A percentile compares a stretch with the other conserved stretches of the same genome.
Conservation (phyloP, 2,888 invertebrate genomes). For the Ctenicera cuprea region DNA sequence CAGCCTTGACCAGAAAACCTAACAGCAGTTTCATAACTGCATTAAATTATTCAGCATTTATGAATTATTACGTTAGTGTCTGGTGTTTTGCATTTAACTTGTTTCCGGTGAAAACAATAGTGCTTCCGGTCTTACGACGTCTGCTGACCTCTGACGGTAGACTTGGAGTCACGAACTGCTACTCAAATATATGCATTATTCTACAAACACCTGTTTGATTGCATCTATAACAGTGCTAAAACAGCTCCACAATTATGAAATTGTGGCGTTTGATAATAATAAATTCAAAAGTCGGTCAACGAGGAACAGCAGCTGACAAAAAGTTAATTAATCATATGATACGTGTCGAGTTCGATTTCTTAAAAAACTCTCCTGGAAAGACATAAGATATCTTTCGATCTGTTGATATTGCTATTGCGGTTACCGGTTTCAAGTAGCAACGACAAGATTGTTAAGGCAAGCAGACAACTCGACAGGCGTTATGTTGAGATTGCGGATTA, state of each 20-base stretch:
- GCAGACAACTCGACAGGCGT: slow-evolving; percentile 55
- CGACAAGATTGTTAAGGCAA: slow-evolving; percentile 43
- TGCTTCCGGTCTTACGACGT: slow-evolving; percentile 51
- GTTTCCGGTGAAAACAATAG: slow-evolving; percentile 53
- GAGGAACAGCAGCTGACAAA: not conserved
- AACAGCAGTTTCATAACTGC: slow-evolving; percentile 19
- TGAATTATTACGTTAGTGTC: slow-evolving; percentile 44
- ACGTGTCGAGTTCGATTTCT: not conserved
- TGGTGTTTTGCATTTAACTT: slow-evolving; percentile 47
- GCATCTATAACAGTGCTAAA: slow-evolving; percentile 9
- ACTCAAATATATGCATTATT: slow-evolving; percentile 44
- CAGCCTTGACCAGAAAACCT: slow-evolving; percentile 35
- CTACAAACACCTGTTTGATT: slow-evolving; percentile 53
- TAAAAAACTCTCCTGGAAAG: not conserved
- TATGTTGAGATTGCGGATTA: slow-evolving; percentile 64
- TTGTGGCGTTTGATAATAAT: not conserved
- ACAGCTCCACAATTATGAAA: not conserved
- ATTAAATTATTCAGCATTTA: slow-evolving; percentile 35
- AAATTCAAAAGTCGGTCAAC: not conserved
- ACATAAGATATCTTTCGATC: slow-evolving; percentile 23
- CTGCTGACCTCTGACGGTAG: slow-evolving; percentile 49
- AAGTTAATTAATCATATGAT: not conserved
- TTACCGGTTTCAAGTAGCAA: slow-evolving; percentile 49
- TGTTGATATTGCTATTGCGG: slow-evolving; percentile 36
- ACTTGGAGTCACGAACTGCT: slow-evolving; percentile 52